phyloP scores from a whole-genome alignment of 2,797 vertebrate genomes.

The Amblyraja radiata region DNA sequence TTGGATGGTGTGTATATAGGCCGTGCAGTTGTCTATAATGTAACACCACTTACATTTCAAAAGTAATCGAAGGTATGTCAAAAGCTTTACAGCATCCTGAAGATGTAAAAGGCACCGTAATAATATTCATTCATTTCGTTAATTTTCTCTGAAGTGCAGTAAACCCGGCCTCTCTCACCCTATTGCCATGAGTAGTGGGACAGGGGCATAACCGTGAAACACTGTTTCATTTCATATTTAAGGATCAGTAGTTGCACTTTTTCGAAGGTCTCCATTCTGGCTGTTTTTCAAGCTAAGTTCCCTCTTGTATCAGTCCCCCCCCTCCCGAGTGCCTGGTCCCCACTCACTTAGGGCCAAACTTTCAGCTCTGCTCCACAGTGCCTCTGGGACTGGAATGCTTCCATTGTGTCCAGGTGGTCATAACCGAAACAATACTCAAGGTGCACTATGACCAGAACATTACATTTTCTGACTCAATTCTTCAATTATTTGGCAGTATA shows the following conservation, averaged over 20 bases:
- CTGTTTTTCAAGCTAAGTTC: not conserved
- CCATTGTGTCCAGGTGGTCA: not conserved
- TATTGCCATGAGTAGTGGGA: not conserved
- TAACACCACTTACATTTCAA: not conserved
- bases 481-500: conserved; percentile 13
- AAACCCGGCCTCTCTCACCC: not conserved
- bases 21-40: not conserved
- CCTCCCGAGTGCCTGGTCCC: not conserved
- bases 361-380: not conserved
- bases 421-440: conserved; percentile 3
- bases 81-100: not conserved
- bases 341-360: not conserved
- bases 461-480: conserved; percentile 9
- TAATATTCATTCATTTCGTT: not conserved
- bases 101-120: not conserved
- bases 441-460: conserved; percentile 20
- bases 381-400: not conserved
- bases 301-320: not conserved
- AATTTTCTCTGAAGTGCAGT: not conserved
- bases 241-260: not conserved
- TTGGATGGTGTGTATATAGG: not conserved
- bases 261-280: not conserved
- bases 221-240: not conserved
- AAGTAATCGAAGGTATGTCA: not conserved
- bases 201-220: not conserved